Conservation (phyloP, 2,888 invertebrate species). For the Nemotelus nigrinus region DNA sequence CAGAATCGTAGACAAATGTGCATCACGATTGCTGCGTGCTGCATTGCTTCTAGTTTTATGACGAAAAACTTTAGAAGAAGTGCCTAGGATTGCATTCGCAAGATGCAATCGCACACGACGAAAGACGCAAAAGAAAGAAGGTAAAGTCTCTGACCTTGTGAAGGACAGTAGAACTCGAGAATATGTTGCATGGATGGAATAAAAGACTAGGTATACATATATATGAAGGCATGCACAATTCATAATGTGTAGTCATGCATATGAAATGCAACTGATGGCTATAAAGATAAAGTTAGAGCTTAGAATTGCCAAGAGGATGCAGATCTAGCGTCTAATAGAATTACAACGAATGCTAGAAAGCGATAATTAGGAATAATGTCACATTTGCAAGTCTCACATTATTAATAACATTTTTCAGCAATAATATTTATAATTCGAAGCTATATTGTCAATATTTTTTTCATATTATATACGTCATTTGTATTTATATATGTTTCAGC, state of each 20-base stretch:
- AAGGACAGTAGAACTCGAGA: slow-evolving; percentile 31
- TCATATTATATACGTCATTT: too few species aligned
- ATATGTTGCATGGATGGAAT: slow-evolving; percentile 25
- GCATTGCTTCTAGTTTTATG: neutral
- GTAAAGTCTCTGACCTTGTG: slow-evolving; percentile 45
- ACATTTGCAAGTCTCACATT: neutral
- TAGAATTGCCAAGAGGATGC: too few species aligned
- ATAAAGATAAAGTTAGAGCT: too few species aligned
- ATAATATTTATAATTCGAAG: too few species aligned
- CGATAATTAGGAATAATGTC: neutral
- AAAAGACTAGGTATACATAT: neutral
- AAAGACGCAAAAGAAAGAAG: slow-evolving; percentile 39
- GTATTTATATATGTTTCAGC: too few species aligned
- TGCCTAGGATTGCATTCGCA: neutral
- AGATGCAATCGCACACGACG: slow-evolving; percentile 1
- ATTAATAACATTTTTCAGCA: too few species aligned
- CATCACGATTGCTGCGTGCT: neutral
- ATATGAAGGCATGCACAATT: neutral
- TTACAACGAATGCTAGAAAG: neutral
- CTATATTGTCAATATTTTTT: too few species aligned
- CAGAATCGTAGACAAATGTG: slow-evolving; percentile 15
- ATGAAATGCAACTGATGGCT: neutral
- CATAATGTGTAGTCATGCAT: neutral
- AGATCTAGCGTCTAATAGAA: neutral
- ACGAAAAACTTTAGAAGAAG: slow-evolving; percentile 1